Evolutionary conservation across 2,888 invertebrate genomes (phyloP), one percentile per base, ranked within the genome.

Genomic region (Phymatocera aterrima): DNA sequence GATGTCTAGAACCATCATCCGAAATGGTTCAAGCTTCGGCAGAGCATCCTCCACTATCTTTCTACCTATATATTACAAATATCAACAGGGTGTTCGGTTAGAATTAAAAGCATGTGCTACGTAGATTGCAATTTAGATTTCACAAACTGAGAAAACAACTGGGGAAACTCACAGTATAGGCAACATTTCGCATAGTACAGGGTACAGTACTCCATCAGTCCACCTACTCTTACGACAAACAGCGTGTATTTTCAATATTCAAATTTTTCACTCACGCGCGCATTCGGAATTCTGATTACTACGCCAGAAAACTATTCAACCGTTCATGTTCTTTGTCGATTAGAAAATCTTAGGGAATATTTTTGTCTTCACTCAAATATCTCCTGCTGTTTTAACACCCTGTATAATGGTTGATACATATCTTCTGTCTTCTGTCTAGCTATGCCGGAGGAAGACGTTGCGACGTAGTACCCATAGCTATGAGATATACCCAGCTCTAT

Each of bases 1-100:
- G 24, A 72, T 72, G 72, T 72, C 72, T 72, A n/a, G n/a, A 51
- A 72, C 72, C 72, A 34, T 72, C 31, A 51, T 34, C 48, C 72
- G 34, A 72, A 68, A 72, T 51, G 72, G 28, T 51, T 34, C 72
- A 21, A 34, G 51, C 48, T 51, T 34, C 31, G 21, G 72, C n/a
- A 48, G 51, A 31, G 34, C 40, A 72, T n/a, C 8, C 51, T 31
- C 34, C 12, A 51, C 72, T 15, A 18, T 18, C 8, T 28, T 51
- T 31, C 48, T 31, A 72, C 31, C 31, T 31, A 34, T n/a, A 18
- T 43, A 37, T 8, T 37, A 64, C n/a, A 34, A n/a, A n/a, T 10
- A 64, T 64, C 2, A 37, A 64, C 34, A 21, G 37, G 64, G 64
- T 34, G 64, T 64, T 64, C 34, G n/a, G 2, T 21, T 64, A n/a